A percentile compares a stretch with the other conserved stretches of the same genome.
Evolutionary conservation across 2,113 vertebrate species (phyloP).

Genomic region (Macrotus californicus): DNA sequence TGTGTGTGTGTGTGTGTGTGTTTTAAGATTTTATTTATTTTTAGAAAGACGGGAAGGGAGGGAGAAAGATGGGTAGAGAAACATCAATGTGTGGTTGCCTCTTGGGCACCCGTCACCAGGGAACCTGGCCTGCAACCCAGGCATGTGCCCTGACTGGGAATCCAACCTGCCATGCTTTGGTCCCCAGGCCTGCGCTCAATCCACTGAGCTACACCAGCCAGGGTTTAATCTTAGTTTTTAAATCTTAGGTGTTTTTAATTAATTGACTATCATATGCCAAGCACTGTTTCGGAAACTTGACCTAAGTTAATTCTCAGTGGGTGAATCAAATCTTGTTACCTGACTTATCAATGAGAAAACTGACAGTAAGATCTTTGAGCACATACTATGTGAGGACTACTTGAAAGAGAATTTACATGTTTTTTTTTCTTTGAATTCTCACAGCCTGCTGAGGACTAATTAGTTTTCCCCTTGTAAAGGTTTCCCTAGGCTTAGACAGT

Average conservation of each 20-base stretch:
- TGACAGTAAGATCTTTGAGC: neutral
- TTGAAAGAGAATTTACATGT: neutral
- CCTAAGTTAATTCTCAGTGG: neutral
- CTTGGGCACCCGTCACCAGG: too few relatives aligned
- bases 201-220: too few relatives aligned
- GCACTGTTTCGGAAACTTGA: neutral
- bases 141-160: too few relatives aligned
- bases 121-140: too few relatives aligned
- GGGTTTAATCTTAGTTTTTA: neutral
- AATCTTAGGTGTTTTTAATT: neutral
- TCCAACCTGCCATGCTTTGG: too few relatives aligned
- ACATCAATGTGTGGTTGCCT: too few relatives aligned
- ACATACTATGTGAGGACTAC: neutral
- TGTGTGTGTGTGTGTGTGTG: neutral
- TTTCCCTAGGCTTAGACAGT: neutral
- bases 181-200: too few relatives aligned
- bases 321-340: neutral
- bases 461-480: neutral
- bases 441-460: neutral
- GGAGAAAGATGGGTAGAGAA: too few relatives aligned
- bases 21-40: too few relatives aligned
- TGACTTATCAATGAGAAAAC: neutral
- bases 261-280: neutral
- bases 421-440: conserved; percentile 26
- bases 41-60: too few relatives aligned